phyloP scores from a whole-genome alignment of 2,888 invertebrate genomes.

The Phymatocera aterrima region DNA sequence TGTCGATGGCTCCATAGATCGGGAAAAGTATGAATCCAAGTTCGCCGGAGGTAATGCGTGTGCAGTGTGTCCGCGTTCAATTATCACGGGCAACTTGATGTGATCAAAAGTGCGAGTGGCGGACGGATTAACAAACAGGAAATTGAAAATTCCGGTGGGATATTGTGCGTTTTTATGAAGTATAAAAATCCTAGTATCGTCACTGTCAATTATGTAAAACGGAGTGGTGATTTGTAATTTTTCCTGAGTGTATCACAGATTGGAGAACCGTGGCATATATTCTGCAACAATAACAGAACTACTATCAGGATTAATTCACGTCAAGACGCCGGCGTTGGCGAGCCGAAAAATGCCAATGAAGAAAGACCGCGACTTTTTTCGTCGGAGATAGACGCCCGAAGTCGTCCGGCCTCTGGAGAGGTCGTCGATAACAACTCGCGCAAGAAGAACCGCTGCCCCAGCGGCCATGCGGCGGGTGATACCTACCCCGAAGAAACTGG shows the following conservation, averaged over 20 bases:
- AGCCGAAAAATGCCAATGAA: constrained; percentile 50
- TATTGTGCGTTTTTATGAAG: background rate
- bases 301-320: constrained; percentile 54
- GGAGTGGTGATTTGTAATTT: background rate
- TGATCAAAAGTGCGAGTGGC: background rate
- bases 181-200: background rate
- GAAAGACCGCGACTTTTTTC: constrained; percentile 2
- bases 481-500: background rate
- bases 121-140: background rate
- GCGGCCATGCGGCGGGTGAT: constrained; percentile 31
- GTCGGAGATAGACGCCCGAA: background rate
- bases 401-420: background rate
- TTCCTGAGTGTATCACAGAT: background rate
- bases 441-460: background rate
- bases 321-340: constrained; percentile 52
- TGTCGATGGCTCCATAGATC: background rate
- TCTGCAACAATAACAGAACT: background rate
- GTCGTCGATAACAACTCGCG: background rate
- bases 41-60: background rate
- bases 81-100: background rate
- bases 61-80: background rate
- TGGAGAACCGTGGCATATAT: background rate
- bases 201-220: background rate
- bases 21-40: background rate
- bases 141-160: background rate